Base-by-base conservation (phyloP, 2,113 vertebrate species). In the Poeciliopsis retropinna region DNA sequence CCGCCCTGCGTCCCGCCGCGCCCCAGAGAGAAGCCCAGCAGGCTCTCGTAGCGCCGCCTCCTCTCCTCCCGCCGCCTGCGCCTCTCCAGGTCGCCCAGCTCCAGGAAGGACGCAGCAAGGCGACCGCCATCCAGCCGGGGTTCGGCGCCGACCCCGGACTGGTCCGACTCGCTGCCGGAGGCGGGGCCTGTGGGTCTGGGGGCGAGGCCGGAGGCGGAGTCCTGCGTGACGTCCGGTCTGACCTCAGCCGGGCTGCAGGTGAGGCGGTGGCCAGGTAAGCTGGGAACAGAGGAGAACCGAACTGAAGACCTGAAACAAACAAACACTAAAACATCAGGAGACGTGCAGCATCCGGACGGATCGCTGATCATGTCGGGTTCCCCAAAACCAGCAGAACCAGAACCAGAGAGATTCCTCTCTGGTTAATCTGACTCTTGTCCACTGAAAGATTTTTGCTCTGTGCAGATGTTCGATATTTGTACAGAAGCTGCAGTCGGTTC, bases 171-270 rank as follows among this genome's bases (percentile, higher is more conserved):
- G 34, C 2, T 37, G 34, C 2, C 78, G 51, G 34, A 3, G 10
- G 34, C 10, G 10, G 34, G 65, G 81, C 76, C 76, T 84, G 81
- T 69, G 62, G 14, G 10, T 65, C 44, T 66, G 30, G 73, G 41
- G 30, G 60, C 15, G 29, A 75, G 81, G 0, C 68, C 7, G 2
- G 72, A 81, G 0, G 77, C 60, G 11, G 91, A 92, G 77, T 94
- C 93, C 62, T 39, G 89, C 41, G 92, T 92, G 75, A 92, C 89
- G 1, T 93, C 91, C 34, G 91, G 92, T 78, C 82, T 82, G 17
- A 71, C 22, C 15, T 89, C 89, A 17, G 73, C 61, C 1, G 73
- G 72, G 25, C 78, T 78, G 67, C 72, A 77, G 54, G 77, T 29
- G 3, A 67, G n/a, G 31, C 67, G 81, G 62, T 61, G 83, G 3